phyloP scores from a whole-genome alignment of 1,140 invertebrate genomes.

The Cotesia glomerata region DNA sequence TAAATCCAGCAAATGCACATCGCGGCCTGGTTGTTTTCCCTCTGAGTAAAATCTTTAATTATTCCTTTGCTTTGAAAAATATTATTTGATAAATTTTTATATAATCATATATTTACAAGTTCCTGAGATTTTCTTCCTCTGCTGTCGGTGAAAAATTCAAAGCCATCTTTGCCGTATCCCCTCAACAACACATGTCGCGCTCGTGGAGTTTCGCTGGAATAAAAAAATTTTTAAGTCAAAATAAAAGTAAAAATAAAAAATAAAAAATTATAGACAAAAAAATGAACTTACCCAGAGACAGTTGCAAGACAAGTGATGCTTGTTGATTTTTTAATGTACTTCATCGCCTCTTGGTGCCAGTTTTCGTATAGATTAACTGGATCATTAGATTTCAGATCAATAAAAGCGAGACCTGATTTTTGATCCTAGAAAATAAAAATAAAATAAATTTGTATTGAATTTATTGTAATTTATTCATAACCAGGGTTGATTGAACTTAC shows the following conservation, averaged over 20 bases:
- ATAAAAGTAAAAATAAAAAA: conserved; percentile 15
- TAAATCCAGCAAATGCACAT: conserved; percentile 56
- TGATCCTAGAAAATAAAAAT: not conserved
- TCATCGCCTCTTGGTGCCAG: conserved; percentile 54
- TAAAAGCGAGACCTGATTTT: conserved; percentile 46
- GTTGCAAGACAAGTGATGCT: conserved; percentile 60
- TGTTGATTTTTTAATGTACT: conserved; percentile 38
- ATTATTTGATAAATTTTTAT: conserved; percentile 19
- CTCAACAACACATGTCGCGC: conserved; percentile 60
- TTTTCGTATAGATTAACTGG: conserved; percentile 59
- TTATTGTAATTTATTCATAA: no score
- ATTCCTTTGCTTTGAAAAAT: not conserved
- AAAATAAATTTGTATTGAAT: not conserved
- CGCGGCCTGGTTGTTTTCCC: conserved; percentile 58
- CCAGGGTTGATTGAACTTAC: no score
- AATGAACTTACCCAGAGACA: conserved; percentile 53
- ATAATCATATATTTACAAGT: conserved; percentile 52
- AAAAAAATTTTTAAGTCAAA: conserved; percentile 24
- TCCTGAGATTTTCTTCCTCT: conserved; percentile 61
- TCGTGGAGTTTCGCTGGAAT: conserved; percentile 59
- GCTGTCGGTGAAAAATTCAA: conserved; percentile 62
- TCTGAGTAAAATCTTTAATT: conserved; percentile 41
- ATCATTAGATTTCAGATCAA: conserved; percentile 49
- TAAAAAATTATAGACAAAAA: conserved; percentile 12
- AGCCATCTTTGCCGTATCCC: conserved; percentile 60